Evolutionary conservation across 2,113 vertebrate genomes (phyloP), one percentile per base, ranked within the genome.

Genomic region (Arvicanthis niloticus): DNA sequence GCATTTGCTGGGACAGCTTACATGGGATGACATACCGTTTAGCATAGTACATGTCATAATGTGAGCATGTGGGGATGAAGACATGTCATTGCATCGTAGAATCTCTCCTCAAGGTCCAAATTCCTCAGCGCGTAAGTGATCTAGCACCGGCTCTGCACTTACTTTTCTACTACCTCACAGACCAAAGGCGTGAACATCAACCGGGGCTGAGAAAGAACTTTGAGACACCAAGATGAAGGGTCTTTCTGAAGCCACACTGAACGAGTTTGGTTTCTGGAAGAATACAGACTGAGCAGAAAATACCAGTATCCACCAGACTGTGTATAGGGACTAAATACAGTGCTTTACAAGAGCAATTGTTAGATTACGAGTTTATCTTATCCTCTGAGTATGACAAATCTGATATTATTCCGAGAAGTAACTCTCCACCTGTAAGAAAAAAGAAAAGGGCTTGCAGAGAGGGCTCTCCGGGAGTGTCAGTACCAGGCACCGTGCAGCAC

Each of bases 291-390:
- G 73, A 91, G 12, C 40, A 62, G 21, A 4, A n/a, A 85, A 58
- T 62, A 86, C 60, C 22, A 73, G 40, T 37, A 7, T 87, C 45
- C 73, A 65, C 34, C 5, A 40, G 11, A 58, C 15, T 53, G 22
- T 67, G 3, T 60, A 0, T 81, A 91, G 67, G 56, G 91, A 58
- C 68, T 56, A 85, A 48, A 75, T 42, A 58, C 31, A 89, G 70
- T 37, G 56, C 77, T 81, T 94, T 72, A n/a, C 26, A 89, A 68
- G 77, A 93, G 91, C 80, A 91, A 70, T 19, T 91, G 1, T 10
- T 62, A 73, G 65, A 34, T 12, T 58, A 91, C 70, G 88, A 26
- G 0, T 91, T 86, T 51, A 53, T 48, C n/a, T 82, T 82, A 68
- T 16, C 42, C 26, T 80, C 62, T 89, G 62, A 94, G 1, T 45